Conservation (phyloP, 2,113 vertebrate genomes). For the Probosciger aterrimus region DNA sequence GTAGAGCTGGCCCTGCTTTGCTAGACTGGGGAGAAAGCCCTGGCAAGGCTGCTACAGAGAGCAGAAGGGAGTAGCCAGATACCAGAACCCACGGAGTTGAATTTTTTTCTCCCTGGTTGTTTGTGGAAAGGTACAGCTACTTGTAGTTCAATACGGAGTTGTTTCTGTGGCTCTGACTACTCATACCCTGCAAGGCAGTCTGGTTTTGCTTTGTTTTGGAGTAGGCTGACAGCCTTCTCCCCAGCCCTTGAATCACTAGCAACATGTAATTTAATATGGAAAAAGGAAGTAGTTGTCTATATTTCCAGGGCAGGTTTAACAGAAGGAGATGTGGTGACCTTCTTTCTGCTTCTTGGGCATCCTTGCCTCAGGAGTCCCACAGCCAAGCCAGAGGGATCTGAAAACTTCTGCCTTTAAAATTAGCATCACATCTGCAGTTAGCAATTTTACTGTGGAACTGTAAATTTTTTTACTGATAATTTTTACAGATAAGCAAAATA, state of each 20-base stretch:
- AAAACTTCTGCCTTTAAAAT: background rate
- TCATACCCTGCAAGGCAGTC: background rate
- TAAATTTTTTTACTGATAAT: background rate
- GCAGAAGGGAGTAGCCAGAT: background rate
- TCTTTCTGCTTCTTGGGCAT: background rate
- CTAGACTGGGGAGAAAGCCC: background rate
- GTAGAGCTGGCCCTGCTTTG: background rate
- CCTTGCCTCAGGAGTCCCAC: background rate
- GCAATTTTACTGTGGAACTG: background rate
- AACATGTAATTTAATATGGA: background rate
- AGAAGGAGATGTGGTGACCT: background rate
- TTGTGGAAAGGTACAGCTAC: background rate
- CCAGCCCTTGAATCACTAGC: background rate
- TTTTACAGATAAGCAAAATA: conserved; percentile 16
- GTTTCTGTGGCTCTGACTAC: background rate
- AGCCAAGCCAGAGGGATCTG: background rate
- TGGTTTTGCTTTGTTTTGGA: background rate
- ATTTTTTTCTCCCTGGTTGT: background rate
- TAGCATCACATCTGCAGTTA: background rate
- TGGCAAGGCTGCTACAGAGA: accelerated
- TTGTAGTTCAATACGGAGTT: background rate
- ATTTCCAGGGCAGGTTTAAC: background rate
- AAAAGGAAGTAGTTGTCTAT: background rate
- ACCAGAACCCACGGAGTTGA: accelerated
- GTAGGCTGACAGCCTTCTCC: background rate